A percentile compares a stretch with the other conserved stretches of the same genome.
phyloP scores from a whole-genome alignment of 1,140 invertebrate species.

The Chrysoperla carnea region DNA sequence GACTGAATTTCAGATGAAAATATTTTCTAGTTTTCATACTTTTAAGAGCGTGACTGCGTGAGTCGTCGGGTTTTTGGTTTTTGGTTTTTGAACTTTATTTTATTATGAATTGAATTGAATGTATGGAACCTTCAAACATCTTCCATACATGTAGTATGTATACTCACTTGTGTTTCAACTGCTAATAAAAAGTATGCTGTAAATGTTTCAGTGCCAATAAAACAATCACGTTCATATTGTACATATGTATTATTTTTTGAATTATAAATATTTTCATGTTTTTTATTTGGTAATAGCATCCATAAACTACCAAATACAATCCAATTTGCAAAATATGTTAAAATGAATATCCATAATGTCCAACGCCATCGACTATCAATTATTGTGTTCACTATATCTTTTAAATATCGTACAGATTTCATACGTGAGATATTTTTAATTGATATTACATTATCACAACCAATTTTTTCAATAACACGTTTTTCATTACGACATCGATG shows the following conservation, averaged over 20 bases:
- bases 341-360: slow-evolving; percentile 30
- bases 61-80: too few relatives aligned
- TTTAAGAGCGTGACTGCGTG: too few relatives aligned
- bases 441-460: slow-evolving; percentile 18
- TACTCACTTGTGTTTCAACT: slow-evolving; percentile 34
- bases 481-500: too few relatives aligned
- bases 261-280: slow-evolving; percentile 14
- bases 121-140: too few relatives aligned
- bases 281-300: slow-evolving; percentile 17
- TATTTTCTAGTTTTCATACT: too few relatives aligned
- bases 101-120: too few relatives aligned
- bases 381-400: slow-evolving; percentile 38
- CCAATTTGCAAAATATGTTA: slow-evolving; percentile 31
- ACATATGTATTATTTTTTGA: slow-evolving; percentile 9
- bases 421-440: slow-evolving; percentile 23
- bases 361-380: slow-evolving; percentile 41
- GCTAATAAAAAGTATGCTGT: slow-evolving; percentile 37
- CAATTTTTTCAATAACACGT: slow-evolving; percentile 19
- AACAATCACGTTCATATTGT: slow-evolving; percentile 16
- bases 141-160: too few relatives aligned
- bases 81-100: too few relatives aligned
- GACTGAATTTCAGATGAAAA: too few relatives aligned
- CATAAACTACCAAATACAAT: slow-evolving; percentile 30
- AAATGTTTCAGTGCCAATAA: slow-evolving; percentile 30
- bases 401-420: slow-evolving; percentile 32